phyloP scores from a whole-genome alignment of 1,140 invertebrate species.

The Galleria mellonella region DNA sequence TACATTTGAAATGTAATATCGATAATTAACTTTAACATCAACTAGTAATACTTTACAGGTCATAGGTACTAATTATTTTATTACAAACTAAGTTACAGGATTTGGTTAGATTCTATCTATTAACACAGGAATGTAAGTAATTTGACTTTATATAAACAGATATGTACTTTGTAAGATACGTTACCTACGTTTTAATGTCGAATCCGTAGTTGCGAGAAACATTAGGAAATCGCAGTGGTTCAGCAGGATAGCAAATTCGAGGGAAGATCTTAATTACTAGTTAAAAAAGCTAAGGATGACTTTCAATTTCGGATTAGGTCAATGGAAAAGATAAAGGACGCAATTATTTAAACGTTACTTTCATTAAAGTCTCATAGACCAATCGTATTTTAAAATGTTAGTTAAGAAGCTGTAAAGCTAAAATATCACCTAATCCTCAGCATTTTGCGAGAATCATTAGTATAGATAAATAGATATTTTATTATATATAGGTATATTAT shows the following conservation, averaged over 20 bases:
- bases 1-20: constrained; percentile 10
- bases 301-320: constrained; percentile 1
- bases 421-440: constrained; percentile 67
- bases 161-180: constrained; percentile 33
- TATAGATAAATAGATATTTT: constrained; percentile 41
- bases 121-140: constrained; percentile 31
- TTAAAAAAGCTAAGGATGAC: constrained; percentile 11
- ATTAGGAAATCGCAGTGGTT: neutral
- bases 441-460: constrained; percentile 45
- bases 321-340: constrained; percentile 14
- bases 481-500: neutral
- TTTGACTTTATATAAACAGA: constrained; percentile 51
- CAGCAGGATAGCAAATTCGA: constrained; percentile 4
- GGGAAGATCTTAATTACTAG: constrained; percentile 8
- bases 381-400: constrained; percentile 38
- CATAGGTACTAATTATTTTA: constrained; percentile 15
- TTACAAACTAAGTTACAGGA: constrained; percentile 29
- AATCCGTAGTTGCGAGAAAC: constrained; percentile 3
- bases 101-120: constrained; percentile 24
- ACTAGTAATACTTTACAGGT: constrained; percentile 50
- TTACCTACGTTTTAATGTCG: constrained; percentile 5
- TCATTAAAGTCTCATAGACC: constrained; percentile 53
- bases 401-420: constrained; percentile 68
- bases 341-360: constrained; percentile 18
- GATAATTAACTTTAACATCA: constrained; percentile 23